Percentiles rank a stretch among this genome's conserved stretches.
Evolutionary conservation across 2,888 invertebrate species (phyloP).

Genomic region (Nowickia ferox): DNA sequence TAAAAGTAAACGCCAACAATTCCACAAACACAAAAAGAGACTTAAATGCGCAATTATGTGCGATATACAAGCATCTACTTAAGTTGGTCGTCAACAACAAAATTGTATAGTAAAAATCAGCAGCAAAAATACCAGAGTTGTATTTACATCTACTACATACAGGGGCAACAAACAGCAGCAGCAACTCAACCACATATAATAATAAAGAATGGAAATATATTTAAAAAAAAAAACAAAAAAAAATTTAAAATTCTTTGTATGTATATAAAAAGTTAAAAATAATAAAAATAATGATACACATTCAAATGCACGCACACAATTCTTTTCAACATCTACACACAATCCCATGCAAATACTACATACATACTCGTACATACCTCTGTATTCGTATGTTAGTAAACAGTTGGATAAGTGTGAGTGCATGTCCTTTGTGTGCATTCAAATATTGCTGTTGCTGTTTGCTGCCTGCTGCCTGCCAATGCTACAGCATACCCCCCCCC

Average conservation of each 20-base stretch:
- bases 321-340: conserved; percentile 15
- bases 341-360: conserved; percentile 46
- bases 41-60: conserved; percentile 71
- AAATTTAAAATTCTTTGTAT: no score
- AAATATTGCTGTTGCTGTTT: not conserved
- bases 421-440: not conserved
- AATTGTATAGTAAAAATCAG: conserved; percentile 62
- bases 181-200: conserved; percentile 46
- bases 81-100: conserved; percentile 63
- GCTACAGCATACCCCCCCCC: no score
- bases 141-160: not conserved
- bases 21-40: conserved; percentile 53
- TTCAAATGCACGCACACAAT: not conserved
- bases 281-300: conserved; percentile 52
- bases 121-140: conserved; percentile 34
- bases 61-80: conserved; percentile 57
- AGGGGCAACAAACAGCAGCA: conserved; percentile 28
- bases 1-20: conserved; percentile 1
- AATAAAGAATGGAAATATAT: conserved; percentile 41
- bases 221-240: conserved; percentile 6
- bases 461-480: not conserved
- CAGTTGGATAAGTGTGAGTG: no score
- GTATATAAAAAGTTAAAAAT: conserved; percentile 22
- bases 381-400: no score
- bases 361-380: not conserved